Conservation (phyloP, 2,113 vertebrate species). For the Tichodroma muraria region DNA sequence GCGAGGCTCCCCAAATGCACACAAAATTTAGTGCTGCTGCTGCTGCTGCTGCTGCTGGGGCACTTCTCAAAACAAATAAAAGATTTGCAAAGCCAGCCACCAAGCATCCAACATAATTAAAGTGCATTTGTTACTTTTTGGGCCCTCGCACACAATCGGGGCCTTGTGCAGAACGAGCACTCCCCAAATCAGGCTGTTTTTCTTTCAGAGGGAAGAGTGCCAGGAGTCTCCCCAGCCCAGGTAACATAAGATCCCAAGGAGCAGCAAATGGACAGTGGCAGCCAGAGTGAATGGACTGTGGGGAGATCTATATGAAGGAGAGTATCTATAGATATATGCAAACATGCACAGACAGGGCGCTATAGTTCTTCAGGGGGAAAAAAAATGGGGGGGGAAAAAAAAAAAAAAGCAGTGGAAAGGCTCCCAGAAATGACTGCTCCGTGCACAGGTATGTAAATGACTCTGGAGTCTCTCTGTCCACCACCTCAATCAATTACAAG, state of each 20-base stretch:
- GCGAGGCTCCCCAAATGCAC: conserved; percentile 65
- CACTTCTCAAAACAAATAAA: conserved; percentile 80
- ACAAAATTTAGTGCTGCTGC: conserved; percentile 68
- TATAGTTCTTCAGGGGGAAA: neutral
- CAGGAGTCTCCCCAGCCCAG: conserved; percentile 68
- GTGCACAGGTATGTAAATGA: conserved; percentile 63
- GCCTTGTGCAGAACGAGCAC: conserved; percentile 70
- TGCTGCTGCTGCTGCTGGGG: conserved; percentile 47
- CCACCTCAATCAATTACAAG: conserved; percentile 47
- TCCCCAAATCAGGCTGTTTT: conserved; percentile 69
- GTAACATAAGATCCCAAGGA: conserved; percentile 67
- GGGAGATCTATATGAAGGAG: conserved; percentile 37
- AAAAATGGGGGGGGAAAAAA: too few relatives aligned
- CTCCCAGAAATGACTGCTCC: conserved; percentile 41
- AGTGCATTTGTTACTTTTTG: conserved; percentile 77
- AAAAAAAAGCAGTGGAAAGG: neutral
- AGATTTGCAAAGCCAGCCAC: conserved; percentile 75
- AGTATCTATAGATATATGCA: conserved; percentile 32
- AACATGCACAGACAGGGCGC: conserved; percentile 19
- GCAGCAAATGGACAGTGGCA: conserved; percentile 63
- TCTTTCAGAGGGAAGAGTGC: conserved; percentile 71
- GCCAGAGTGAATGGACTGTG: conserved; percentile 56
- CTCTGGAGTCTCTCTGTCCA: conserved; percentile 59
- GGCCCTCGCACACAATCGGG: conserved; percentile 69
- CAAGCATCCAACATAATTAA: conserved; percentile 79